Evolutionary conservation across 2,888 invertebrate species (phyloP), one percentile per base, ranked within the genome.

Genomic region (Epinotia bilunana): DNA sequence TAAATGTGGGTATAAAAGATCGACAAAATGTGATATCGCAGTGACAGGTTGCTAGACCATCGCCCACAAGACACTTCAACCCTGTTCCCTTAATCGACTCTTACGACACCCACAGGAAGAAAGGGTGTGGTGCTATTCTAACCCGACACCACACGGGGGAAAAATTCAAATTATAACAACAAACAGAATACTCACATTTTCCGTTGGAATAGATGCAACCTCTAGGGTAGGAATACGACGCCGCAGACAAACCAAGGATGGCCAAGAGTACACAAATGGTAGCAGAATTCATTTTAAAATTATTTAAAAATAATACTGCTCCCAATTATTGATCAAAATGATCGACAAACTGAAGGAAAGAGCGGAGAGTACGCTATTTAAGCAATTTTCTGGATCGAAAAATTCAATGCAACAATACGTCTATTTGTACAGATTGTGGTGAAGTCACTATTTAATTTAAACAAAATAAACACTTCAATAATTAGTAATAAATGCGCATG

Each of bases 161-260:
- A 9, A 43, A 43, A 20, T 20, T 28, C 1, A 28, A 28, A 28
- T 28, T 28, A 28, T 28, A 28, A 28, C 23, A 28, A 28, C 23
- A 28, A 28, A 28, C 23, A 28, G 33, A 20, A 4, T 58, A 70
- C 69, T 70, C 65, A 75, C 74, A 74, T 71, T 49, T 12, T 55
- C 67, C 72, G 33, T 64, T 55, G 12, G 58, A 23, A 43, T 77
- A 74, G 20, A 77, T 64, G 53, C 77, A 75, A 28, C 77, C 75
- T 12, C 64, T 69, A 16, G 77, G 65, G 18, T 69, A 63, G 6
- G 63, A 7, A 18, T 20, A 20, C 0, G 69, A 23, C 18, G 58
- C 68, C 0, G 58, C 5, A 23, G 70, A 33, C 57, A 74, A n/a
- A 2, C 55, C 71, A 33, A 74, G 49, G 9, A 67, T 16, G 18